phyloP scores from a whole-genome alignment of 2,113 vertebrate genomes.

The Ammodytes marinus region DNA sequence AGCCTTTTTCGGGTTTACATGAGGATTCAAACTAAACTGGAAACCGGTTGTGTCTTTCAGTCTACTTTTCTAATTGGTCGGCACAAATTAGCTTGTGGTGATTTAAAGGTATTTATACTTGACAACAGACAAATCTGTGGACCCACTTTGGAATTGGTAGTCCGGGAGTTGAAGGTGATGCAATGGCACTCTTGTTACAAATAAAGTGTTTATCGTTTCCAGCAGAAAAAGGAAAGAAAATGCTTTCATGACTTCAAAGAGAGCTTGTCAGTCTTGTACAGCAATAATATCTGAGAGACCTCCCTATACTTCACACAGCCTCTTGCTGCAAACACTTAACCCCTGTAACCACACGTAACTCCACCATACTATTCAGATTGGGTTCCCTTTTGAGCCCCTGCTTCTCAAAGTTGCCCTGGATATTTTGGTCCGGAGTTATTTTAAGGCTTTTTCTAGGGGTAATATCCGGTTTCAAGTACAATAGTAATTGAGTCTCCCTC shows the following conservation, averaged over 20 bases:
- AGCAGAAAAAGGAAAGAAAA: not conserved
- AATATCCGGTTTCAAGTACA: slow-evolving; percentile 71
- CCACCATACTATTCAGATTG: slow-evolving; percentile 43
- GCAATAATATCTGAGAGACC: slow-evolving; percentile 57
- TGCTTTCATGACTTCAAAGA: slow-evolving; percentile 47
- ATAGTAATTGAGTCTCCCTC: slow-evolving; percentile 71
- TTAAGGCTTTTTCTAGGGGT: slow-evolving; percentile 28
- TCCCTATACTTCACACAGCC: slow-evolving; percentile 42
- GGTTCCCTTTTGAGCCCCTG: slow-evolving; percentile 14
- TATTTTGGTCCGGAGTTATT: slow-evolving; percentile 53
- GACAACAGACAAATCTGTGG: not conserved
- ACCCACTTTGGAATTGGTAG: not conserved
- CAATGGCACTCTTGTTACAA: slow-evolving; percentile 7
- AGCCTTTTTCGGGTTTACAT: not conserved
- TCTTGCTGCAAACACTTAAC: slow-evolving; percentile 72
- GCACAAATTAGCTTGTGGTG: not conserved
- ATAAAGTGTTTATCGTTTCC: slow-evolving; percentile 5
- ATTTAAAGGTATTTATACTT: slow-evolving; percentile 13
- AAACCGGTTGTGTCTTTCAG: not conserved
- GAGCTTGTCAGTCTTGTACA: slow-evolving; percentile 27
- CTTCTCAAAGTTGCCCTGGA: slow-evolving; percentile 30
- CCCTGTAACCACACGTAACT: slow-evolving; percentile 61
- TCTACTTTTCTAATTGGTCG: not conserved
- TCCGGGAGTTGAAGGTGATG: slow-evolving; percentile 7
- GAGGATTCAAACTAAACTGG: not conserved